Evolutionary conservation across 2,113 vertebrate genomes (phyloP).

Genomic region (Perccottus glenii): DNA sequence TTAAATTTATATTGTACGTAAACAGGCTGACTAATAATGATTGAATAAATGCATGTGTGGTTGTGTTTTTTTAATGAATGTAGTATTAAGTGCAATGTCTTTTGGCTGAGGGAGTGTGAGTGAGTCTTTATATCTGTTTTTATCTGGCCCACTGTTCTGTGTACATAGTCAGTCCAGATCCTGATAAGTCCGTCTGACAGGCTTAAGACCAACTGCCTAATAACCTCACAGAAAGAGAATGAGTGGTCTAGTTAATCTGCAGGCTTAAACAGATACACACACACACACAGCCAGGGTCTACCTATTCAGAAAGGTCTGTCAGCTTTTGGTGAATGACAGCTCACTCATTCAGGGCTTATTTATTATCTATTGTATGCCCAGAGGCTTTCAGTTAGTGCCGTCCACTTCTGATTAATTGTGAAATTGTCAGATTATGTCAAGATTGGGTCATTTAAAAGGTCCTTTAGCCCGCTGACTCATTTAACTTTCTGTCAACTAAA

Average conservation of each 20-base stretch:
- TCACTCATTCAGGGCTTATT: too few relatives aligned
- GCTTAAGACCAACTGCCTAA: constrained; percentile 65
- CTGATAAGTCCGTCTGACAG: constrained; percentile 52
- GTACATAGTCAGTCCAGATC: constrained; percentile 6
- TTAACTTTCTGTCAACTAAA: too few relatives aligned
- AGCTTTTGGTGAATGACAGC: background rate
- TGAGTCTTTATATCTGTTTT: constrained; percentile 1
- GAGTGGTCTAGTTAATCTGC: constrained; percentile 55
- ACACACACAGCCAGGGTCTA: background rate
- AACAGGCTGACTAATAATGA: too few relatives aligned
- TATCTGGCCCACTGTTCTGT: background rate
- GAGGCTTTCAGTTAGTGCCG: too few relatives aligned
- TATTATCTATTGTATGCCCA: too few relatives aligned
- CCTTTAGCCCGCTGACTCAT: too few relatives aligned
- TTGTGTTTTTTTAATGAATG: too few relatives aligned
- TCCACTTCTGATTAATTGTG: too few relatives aligned
- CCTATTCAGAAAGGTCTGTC: background rate
- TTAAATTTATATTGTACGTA: too few relatives aligned
- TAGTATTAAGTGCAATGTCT: background rate
- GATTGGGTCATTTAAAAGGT: too few relatives aligned
- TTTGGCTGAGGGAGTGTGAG: background rate
- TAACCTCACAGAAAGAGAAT: constrained; percentile 60
- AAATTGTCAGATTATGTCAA: too few relatives aligned
- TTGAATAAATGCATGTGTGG: too few relatives aligned
- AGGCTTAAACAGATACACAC: constrained; percentile 35